Base-by-base conservation (phyloP, 2,888 invertebrate genomes). In the Hypomecis atomaria region DNA sequence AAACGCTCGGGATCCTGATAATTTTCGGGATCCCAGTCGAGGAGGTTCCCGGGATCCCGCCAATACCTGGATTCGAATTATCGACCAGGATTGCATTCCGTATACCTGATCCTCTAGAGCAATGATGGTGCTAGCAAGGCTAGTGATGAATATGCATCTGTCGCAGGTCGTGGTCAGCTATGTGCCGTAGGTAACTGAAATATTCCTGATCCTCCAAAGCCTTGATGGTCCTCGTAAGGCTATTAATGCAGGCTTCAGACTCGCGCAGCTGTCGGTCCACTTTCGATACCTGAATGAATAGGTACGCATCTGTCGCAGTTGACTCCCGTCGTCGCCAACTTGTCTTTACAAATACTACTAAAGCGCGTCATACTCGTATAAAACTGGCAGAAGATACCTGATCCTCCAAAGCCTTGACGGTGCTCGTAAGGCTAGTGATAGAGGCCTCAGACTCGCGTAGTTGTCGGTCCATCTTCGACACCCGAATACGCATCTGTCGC, bases 191-290 rank as follows among this genome's bases (percentile, higher is more conserved):
- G 23, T 23, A 23, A 23, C 23, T 23, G 23, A 23, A 10, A 6
- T 5, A 52, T 78, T 90, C 92, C 87, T 92, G 90, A 64, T 92
- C 92, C 81, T 92, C 92, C 44, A 91, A 75, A 63, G 82, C 67
- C 68, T 92, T 92, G 1, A 92, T 90, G 49, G 88, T 89, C 57
- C 84, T 81, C 0, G 92, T 90, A 56, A 92, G 86, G 68, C 85
- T 84, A 34, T 86, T 70, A 60, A 92, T 90, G 68, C 87, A 92
- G 10, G 90, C 86, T 70, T 92, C 92, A 4, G 92, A 83, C 71
- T 92, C 92, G 6, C 87, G 84, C 40, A 92, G 75, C 68, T 92
- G 92, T 4, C 87, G 83, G 56, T 92, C 92, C 91, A 92, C 89
- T 77, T 92, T 91, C 34, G 77, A 66, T n/a, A 92, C 78, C 6